Conservation (phyloP, 2,113 vertebrate genomes). For the Paedocypris sp. region DNA sequence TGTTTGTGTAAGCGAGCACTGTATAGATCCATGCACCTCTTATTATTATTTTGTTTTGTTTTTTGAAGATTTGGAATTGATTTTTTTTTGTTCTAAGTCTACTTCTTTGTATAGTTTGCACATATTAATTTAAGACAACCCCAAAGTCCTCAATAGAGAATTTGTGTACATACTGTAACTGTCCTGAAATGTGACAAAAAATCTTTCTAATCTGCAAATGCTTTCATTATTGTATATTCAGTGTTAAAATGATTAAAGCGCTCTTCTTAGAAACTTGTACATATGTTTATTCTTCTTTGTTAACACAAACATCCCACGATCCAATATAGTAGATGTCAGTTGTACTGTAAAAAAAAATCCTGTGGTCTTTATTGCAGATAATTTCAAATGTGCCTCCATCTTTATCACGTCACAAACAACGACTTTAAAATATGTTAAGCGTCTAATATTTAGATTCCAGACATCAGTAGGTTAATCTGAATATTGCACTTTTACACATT, state of each 20-base stretch:
- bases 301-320: not conserved
- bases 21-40: conserved; percentile 9
- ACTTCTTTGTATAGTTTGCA: conserved; percentile 34
- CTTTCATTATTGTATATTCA: conserved; percentile 50
- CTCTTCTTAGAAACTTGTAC: conserved; percentile 40
- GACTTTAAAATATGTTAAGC: no score
- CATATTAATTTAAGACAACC: conserved; percentile 49
- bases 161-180: conserved; percentile 36
- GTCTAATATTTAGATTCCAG: no score
- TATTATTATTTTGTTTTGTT: conserved; percentile 14
- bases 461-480: not conserved
- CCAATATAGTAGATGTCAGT: no score
- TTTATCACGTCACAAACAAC: not conserved
- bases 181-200: conserved; percentile 59
- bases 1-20: no score
- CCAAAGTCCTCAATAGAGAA: conserved; percentile 35
- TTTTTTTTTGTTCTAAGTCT: not conserved
- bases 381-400: not conserved
- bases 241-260: conserved; percentile 46
- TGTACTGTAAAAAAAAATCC: no score
- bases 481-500: not conserved
- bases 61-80: not conserved
- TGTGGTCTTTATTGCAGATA: no score
- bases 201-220: conserved; percentile 60
- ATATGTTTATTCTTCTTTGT: not conserved